Conservation (phyloP, 2,797 vertebrate genomes). For the Gymnothorax javanicus region DNA sequence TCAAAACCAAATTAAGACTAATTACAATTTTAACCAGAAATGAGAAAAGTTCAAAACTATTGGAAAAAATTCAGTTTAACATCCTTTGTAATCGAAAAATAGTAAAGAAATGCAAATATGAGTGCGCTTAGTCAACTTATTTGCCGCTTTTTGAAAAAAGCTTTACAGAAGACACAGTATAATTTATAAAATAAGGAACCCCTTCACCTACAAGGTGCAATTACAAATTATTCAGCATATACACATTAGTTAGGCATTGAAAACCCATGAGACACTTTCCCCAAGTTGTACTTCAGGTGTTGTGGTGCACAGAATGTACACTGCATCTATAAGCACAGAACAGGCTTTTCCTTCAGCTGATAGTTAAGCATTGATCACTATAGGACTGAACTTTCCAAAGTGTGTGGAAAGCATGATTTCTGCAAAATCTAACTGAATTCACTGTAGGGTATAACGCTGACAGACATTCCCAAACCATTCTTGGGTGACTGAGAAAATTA, state of each 20-base stretch:
- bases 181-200: constrained; percentile 5
- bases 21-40: background rate
- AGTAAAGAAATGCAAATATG: constrained; percentile 1
- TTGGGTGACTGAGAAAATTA: background rate
- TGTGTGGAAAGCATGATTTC: background rate
- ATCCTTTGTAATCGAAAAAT: background rate
- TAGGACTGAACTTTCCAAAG: background rate
- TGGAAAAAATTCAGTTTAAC: background rate
- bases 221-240: background rate
- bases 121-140: background rate
- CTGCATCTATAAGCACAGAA: background rate
- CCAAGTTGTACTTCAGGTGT: background rate
- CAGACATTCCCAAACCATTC: background rate
- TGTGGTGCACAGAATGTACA: background rate
- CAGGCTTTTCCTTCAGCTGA: background rate
- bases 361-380: background rate
- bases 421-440: background rate
- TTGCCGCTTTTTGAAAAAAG: background rate
- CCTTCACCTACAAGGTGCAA: constrained; percentile 18
- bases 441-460: background rate
- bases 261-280: background rate
- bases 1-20: constrained; percentile 11
- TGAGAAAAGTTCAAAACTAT: constrained; percentile 7
- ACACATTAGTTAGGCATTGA: constrained; percentile 4
- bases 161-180: background rate